Evolutionary conservation across 2,888 invertebrate species (phyloP), one percentile per base, ranked within the genome.

Genomic region (Sisyra terminalis): DNA sequence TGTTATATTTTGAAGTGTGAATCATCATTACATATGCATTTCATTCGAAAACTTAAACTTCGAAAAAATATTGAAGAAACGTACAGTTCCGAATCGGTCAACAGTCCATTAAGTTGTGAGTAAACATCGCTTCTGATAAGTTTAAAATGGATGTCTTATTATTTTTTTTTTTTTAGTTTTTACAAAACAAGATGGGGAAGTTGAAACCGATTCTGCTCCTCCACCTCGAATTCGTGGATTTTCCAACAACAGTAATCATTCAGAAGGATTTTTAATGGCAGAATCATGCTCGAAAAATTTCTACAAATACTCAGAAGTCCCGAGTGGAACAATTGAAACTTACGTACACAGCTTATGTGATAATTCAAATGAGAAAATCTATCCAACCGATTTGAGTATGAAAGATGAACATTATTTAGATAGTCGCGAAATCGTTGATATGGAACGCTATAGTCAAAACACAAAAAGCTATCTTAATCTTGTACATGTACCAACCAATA

Each of bases 151-250:
- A n/a, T n/a, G n/a, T n/a, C n/a, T n/a, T n/a, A n/a, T n/a, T n/a
- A n/a, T 11, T 29, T 63, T 61, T 44, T 45, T 29, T 45, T 41
- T 48, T 52, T 5, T 56, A 72, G 71, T 71, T 53, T 67, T 67
- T 58, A 74, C 78, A 46, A 77, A 76, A 53, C 73, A 73, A 61
- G 71, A 71, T 1, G 67, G 70, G 3, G 76, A 78, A 49, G 69
- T 71, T 39, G 78, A 78, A 50, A 75, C 75, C 53, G 70, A 76
- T 37, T 69, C 70, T 2, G 70, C 68, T 1, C 67, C 63, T 8
- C 62, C 65, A 4, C 50, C 59, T 56, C 14, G 52, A 55, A 13
- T 50, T 60, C 2, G 62, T 63, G 13, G 61, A 64, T 24, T 24
- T 24, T 2, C 63, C 59, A n/a, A 60, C 56, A 35, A 63, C 63